Conservation (phyloP, 2,888 invertebrate species). For the Nymphalis polychloros region DNA sequence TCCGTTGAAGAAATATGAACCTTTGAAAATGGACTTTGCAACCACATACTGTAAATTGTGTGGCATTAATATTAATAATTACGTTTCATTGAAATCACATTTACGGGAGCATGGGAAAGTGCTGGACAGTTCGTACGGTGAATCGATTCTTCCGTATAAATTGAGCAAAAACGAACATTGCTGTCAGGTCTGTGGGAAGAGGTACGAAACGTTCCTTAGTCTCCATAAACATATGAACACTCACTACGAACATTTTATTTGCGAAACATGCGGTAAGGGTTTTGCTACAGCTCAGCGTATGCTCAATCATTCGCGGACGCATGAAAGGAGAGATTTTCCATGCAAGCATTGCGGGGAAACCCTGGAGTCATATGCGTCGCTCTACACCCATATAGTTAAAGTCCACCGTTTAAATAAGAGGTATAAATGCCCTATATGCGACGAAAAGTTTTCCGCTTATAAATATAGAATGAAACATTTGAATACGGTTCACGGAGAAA, state of each 20-base stretch:
- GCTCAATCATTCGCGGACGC: slow-evolving; percentile 69
- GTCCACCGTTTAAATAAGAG: slow-evolving; percentile 67
- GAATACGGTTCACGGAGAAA: slow-evolving; percentile 66
- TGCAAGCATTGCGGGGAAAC: slow-evolving; percentile 68
- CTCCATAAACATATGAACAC: slow-evolving; percentile 76
- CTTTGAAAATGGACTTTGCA: slow-evolving; percentile 71
- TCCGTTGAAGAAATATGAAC: slow-evolving; percentile 71
- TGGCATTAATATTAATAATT: slow-evolving; percentile 54
- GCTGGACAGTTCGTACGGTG: slow-evolving; percentile 64
- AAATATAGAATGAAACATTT: slow-evolving; percentile 71
- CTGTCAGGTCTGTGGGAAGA: slow-evolving; percentile 71
- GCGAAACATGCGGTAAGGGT: slow-evolving; percentile 73
- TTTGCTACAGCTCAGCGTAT: slow-evolving; percentile 71
- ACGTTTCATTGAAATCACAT: slow-evolving; percentile 61
- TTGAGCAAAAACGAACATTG: slow-evolving; percentile 65
- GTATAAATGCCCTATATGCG: slow-evolving; percentile 75
- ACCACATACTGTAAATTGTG: slow-evolving; percentile 64
- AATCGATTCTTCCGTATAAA: slow-evolving; percentile 71
- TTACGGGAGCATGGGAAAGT: slow-evolving; percentile 59
- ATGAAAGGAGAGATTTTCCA: slow-evolving; percentile 65
- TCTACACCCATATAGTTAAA: slow-evolving; percentile 68
- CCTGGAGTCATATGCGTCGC: slow-evolving; percentile 60
- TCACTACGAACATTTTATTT: slow-evolving; percentile 73
- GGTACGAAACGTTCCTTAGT: slow-evolving; percentile 72
- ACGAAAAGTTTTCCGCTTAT: slow-evolving; percentile 72